Evolutionary conservation across 2,797 vertebrate genomes (phyloP).

Genomic region (Botia kubotai): DNA sequence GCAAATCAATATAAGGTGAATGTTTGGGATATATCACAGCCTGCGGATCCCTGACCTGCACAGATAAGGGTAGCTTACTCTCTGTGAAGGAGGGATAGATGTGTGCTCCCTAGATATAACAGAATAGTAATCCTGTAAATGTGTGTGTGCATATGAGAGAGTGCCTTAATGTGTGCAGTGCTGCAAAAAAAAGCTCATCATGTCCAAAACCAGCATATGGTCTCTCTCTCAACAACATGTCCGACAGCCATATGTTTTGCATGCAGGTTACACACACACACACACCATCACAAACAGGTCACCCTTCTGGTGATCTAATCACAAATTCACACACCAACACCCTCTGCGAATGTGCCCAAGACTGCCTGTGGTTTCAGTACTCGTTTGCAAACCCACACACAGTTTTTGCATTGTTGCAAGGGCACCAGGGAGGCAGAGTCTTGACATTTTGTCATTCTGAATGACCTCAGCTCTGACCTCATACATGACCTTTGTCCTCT

Average conservation of each 20-base stretch:
- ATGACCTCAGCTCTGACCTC: slow-evolving; percentile 23
- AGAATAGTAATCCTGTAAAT: slow-evolving; percentile 9
- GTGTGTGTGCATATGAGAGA: slow-evolving; percentile 57
- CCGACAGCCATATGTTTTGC: slow-evolving; percentile 51
- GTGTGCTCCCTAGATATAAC: slow-evolving; percentile 19
- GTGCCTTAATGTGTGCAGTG: slow-evolving; percentile 15
- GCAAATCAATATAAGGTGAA: slow-evolving; percentile 43
- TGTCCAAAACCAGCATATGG: slow-evolving; percentile 56
- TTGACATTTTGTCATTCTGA: slow-evolving; percentile 42
- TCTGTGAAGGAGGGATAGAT: slow-evolving; percentile 31
- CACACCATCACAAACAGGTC: slow-evolving; percentile 24
- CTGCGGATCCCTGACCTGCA: slow-evolving; percentile 45
- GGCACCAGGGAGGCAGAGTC: slow-evolving; percentile 3
- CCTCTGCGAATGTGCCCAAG: background rate
- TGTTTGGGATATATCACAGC: slow-evolving; percentile 42
- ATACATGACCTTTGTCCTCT: slow-evolving; percentile 20
- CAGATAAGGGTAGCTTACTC: slow-evolving; percentile 55
- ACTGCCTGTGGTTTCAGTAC: background rate
- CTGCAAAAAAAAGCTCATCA: slow-evolving; percentile 34
- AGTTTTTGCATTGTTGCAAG: slow-evolving; percentile 3
- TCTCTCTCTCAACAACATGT: slow-evolving; percentile 57
- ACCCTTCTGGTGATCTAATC: slow-evolving; percentile 33
- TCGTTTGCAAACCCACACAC: slow-evolving; percentile 1
- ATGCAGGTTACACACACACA: slow-evolving; percentile 65
- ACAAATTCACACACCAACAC: slow-evolving; percentile 25